phyloP scores from a whole-genome alignment of 2,888 invertebrate genomes.

The Ichneumoninae sp. region DNA sequence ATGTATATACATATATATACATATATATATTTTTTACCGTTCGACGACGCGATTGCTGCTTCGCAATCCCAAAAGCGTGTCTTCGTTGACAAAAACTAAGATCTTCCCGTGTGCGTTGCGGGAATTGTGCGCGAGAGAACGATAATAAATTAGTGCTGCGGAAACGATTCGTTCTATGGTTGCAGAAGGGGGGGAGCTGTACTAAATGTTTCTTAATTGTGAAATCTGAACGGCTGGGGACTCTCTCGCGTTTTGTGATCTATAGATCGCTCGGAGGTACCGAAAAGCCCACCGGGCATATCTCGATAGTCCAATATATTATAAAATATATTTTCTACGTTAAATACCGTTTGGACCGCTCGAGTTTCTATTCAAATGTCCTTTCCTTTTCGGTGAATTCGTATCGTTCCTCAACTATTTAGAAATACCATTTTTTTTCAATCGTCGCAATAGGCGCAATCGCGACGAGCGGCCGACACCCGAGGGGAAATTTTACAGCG shows the following conservation, averaged over 20 bases:
- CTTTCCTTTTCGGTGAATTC: background rate
- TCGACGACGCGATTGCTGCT: background rate
- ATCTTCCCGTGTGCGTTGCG: background rate
- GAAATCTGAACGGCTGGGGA: background rate
- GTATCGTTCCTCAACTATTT: background rate
- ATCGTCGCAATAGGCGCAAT: background rate
- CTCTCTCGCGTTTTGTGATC: slow-evolving; percentile 6
- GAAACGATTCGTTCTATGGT: background rate
- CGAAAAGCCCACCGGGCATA: background rate
- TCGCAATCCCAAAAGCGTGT: slow-evolving; percentile 1
- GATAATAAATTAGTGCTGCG: background rate
- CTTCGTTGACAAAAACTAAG: background rate
- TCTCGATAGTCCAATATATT: background rate
- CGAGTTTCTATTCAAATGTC: slow-evolving; percentile 1
- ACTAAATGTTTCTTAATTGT: slow-evolving; percentile 24
- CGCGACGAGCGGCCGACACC: background rate
- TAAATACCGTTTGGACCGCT: background rate
- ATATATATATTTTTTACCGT: background rate
- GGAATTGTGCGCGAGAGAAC: background rate
- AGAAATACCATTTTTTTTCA: background rate
- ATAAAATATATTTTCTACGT: background rate
- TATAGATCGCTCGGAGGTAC: background rate
- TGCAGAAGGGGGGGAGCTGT: background rate
- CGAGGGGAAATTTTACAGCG: background rate
- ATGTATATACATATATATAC: no score